Percentiles rank a stretch among this genome's conserved stretches.
phyloP scores from a whole-genome alignment of 1,140 invertebrate genomes.

The Tribolium castaneum region DNA sequence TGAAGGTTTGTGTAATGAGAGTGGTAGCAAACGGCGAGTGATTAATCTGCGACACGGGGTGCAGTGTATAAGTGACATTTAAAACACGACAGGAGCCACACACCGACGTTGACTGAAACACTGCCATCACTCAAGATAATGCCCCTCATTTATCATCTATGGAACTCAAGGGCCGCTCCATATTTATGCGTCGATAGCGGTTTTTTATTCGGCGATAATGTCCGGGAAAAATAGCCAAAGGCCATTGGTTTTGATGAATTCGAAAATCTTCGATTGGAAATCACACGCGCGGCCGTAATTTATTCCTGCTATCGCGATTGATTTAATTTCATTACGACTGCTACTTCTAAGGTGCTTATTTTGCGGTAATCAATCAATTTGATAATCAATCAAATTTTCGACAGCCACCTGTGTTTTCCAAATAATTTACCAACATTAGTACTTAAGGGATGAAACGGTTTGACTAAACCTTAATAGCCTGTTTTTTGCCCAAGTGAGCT shows the following conservation, averaged over 20 bases:
- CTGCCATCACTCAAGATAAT: conserved; percentile 58
- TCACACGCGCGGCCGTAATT: not conserved
- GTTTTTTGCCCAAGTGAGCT: conserved; percentile 37
- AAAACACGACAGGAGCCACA: conserved; percentile 56
- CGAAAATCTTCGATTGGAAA: conserved; percentile 1
- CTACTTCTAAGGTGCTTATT: conserved; percentile 30
- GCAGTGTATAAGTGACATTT: conserved; percentile 49
- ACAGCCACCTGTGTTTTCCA: conserved; percentile 41
- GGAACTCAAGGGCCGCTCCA: conserved; percentile 49
- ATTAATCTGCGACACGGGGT: conserved; percentile 53
- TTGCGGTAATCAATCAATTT: conserved; percentile 46
- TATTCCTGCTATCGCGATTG: not conserved
- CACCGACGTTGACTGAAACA: conserved; percentile 56
- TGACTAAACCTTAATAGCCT: conserved; percentile 42
- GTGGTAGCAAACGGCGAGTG: conserved; percentile 39
- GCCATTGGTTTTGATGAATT: conserved; percentile 15
- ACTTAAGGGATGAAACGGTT: conserved; percentile 41
- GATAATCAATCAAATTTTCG: conserved; percentile 46
- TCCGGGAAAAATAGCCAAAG: conserved; percentile 29
- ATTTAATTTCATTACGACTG: conserved; percentile 42
- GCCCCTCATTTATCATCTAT: conserved; percentile 53
- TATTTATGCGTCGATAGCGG: conserved; percentile 49
- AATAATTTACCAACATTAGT: conserved; percentile 39
- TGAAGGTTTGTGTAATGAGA: conserved; percentile 36
- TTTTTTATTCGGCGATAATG: conserved; percentile 35